phyloP scores from a whole-genome alignment of 2,797 vertebrate species.

The Sebastes vulpes region DNA sequence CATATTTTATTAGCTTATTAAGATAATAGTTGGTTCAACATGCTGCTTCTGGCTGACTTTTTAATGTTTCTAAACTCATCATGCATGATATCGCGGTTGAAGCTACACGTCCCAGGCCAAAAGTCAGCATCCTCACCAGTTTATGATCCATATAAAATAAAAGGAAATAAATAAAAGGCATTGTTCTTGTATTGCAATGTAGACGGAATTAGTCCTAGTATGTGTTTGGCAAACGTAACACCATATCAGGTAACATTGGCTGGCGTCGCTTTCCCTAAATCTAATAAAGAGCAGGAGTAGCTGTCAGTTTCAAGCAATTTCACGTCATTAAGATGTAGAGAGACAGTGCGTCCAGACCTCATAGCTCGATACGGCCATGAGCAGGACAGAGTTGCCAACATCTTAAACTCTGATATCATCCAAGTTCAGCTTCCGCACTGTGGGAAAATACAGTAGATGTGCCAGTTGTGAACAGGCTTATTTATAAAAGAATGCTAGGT shows the following conservation, averaged over 20 bases:
- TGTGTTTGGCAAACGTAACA: not conserved
- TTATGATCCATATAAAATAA: not conserved
- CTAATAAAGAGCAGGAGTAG: not conserved
- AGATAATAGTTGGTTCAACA: not conserved
- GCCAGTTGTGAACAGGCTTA: not conserved
- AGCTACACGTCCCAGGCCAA: not conserved
- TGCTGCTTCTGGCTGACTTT: not conserved
- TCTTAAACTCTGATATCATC: not conserved
- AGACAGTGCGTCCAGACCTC: too few relatives aligned
- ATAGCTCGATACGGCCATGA: too few relatives aligned
- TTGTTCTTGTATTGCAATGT: not conserved
- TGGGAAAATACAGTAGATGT: not conserved
- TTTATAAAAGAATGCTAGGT: not conserved
- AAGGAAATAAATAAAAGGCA: not conserved
- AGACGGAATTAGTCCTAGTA: not conserved
- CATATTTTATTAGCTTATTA: not conserved
- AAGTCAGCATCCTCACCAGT: not conserved
- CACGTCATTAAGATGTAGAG: too few relatives aligned
- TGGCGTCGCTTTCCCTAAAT: not conserved
- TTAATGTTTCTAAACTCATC: too few relatives aligned
- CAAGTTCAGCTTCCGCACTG: not conserved
- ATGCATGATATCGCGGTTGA: not conserved
- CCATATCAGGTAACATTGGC: not conserved
- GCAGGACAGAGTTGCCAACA: too few relatives aligned
- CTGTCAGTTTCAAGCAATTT: too few relatives aligned